A percentile compares a stretch with the other conserved stretches of the same genome.
Evolutionary conservation across 2,797 vertebrate genomes (phyloP).

Genomic region (Sebastes hubbsi): DNA sequence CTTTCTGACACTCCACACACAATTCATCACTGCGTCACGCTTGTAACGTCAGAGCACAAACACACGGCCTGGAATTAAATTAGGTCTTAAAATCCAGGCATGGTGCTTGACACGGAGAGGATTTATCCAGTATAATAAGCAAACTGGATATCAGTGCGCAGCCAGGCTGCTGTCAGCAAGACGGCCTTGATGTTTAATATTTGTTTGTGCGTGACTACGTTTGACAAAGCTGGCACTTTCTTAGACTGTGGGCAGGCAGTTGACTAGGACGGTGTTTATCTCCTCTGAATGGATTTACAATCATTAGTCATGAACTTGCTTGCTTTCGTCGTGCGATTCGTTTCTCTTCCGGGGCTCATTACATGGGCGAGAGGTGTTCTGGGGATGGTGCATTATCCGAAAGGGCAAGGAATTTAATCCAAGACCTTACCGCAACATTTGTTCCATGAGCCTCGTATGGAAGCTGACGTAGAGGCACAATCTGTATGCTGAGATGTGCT

Average conservation of each 20-base stretch:
- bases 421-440: slow-evolving; percentile 9
- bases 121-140: slow-evolving; percentile 74
- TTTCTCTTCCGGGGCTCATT: slow-evolving; percentile 66
- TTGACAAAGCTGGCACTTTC: slow-evolving; percentile 73
- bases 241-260: slow-evolving; percentile 52
- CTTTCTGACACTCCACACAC: slow-evolving; percentile 20
- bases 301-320: slow-evolving; percentile 76
- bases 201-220: slow-evolving; percentile 60
- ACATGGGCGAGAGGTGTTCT: slow-evolving; percentile 46
- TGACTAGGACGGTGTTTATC: slow-evolving; percentile 52
- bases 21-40: slow-evolving; percentile 31
- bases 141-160: slow-evolving; percentile 63
- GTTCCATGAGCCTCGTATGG: slow-evolving; percentile 9
- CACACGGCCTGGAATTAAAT: slow-evolving; percentile 71
- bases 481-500: slow-evolving; percentile 25
- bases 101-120: slow-evolving; percentile 68
- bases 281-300: slow-evolving; percentile 64
- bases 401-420: slow-evolving; percentile 27
- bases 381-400: slow-evolving; percentile 16
- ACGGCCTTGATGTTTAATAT: slow-evolving; percentile 74
- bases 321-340: slow-evolving; percentile 48
- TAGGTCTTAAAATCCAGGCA: slow-evolving; percentile 74
- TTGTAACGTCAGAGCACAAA: slow-evolving; percentile 23
- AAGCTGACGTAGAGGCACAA: slow-evolving; percentile 7
- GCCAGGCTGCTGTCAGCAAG: slow-evolving; percentile 67